Conservation (phyloP, 2,113 vertebrate genomes). For the Globicephala melas region DNA sequence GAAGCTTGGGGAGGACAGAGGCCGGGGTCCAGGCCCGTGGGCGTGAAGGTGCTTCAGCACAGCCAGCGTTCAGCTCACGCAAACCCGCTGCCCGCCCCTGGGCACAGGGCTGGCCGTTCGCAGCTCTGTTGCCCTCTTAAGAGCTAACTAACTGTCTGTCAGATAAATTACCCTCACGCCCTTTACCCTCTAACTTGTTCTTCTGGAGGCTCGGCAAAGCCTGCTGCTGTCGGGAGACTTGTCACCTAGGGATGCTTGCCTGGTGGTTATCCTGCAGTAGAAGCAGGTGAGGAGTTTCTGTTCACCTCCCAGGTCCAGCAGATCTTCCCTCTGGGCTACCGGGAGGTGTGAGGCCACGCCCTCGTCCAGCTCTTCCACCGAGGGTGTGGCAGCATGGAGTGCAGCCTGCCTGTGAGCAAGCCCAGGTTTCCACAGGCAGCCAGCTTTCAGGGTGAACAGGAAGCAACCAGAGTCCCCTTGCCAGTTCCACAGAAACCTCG, state of each 20-base stretch:
- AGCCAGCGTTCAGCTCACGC: constrained; percentile 45
- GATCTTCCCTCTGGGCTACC: not conserved
- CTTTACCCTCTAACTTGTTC: not conserved
- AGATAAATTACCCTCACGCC: constrained; percentile 57
- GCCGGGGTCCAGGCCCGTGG: not conserved
- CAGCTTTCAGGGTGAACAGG: too few relatives aligned
- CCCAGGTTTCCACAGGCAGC: too few relatives aligned
- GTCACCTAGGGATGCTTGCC: not conserved
- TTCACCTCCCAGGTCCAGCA: not conserved
- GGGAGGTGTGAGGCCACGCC: not conserved
- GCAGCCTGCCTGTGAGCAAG: not conserved
- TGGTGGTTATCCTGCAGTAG: not conserved
- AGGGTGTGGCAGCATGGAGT: too few relatives aligned
- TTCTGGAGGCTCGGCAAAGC: not conserved
- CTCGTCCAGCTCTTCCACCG: not conserved
- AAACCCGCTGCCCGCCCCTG: not conserved
- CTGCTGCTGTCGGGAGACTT: not conserved
- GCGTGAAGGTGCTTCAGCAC: not conserved
- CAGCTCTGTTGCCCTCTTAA: constrained; percentile 40
- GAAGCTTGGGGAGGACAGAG: not conserved
- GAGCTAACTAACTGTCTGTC: constrained; percentile 56
- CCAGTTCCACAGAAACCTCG: not conserved
- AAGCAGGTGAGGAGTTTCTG: not conserved
- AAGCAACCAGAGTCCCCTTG: not conserved
- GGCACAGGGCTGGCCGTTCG: constrained; percentile 35